Evolutionary conservation across 2,888 invertebrate species (phyloP).

Genomic region (Dicranocentrus wangi): DNA sequence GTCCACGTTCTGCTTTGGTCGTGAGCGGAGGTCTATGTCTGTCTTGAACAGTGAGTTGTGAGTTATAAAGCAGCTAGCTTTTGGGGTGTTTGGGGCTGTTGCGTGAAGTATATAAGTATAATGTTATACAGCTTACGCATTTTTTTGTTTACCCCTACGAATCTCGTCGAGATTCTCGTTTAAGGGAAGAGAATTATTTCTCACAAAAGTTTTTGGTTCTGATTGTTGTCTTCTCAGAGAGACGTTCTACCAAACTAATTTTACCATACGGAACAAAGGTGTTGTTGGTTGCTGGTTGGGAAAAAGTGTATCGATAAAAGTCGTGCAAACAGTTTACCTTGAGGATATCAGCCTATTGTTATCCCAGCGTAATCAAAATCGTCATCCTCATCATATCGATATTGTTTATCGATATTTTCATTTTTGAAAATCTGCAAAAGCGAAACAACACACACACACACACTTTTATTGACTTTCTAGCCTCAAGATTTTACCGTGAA

Average conservation of each 20-base stretch:
- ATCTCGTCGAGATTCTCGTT: too few relatives aligned
- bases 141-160: too few relatives aligned
- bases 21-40: slow-evolving; percentile 65
- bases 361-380: slow-evolving; percentile 54
- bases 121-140: too few relatives aligned
- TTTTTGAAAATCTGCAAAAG: slow-evolving; percentile 35
- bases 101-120: too few relatives aligned
- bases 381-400: slow-evolving; percentile 52
- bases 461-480: slow-evolving; percentile 34
- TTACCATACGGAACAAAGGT: too few relatives aligned
- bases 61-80: background rate
- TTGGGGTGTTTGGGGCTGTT: background rate
- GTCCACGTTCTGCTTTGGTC: slow-evolving; percentile 64
- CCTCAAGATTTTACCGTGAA: slow-evolving; percentile 29
- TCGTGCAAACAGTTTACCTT: slow-evolving; percentile 61
- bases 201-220: too few relatives aligned
- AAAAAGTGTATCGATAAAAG: slow-evolving; percentile 7
- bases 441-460: too few relatives aligned
- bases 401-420: slow-evolving; percentile 55
- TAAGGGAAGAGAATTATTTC: too few relatives aligned
- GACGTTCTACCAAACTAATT: too few relatives aligned
- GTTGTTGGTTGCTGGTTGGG: slow-evolving; percentile 1
- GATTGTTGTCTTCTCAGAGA: too few relatives aligned
- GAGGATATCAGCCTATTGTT: slow-evolving; percentile 49
- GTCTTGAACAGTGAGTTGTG: too few relatives aligned